Evolutionary conservation across 2,888 invertebrate species (phyloP).

Genomic region (Caenorhabditis drosophilae): DNA sequence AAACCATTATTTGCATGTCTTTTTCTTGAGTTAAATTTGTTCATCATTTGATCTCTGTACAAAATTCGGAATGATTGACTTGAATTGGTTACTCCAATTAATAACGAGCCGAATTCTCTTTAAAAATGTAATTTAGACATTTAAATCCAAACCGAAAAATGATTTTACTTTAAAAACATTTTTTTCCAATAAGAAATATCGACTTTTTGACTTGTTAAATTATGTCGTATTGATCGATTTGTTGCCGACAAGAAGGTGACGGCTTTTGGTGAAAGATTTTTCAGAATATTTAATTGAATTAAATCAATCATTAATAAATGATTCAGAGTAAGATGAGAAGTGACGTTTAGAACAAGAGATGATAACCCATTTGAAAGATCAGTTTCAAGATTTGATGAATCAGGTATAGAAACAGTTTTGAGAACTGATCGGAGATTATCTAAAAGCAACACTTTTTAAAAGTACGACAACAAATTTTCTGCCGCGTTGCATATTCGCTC

Average conservation of each 20-base stretch:
- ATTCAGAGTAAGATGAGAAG: conserved; percentile 9
- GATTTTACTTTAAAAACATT: conserved; percentile 1
- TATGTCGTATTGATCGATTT: conserved; percentile 1
- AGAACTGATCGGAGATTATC: conserved; percentile 20
- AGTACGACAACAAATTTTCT: too few species aligned
- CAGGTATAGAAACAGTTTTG: conserved; percentile 13
- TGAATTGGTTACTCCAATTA: conserved; percentile 14
- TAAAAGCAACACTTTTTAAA: too few species aligned
- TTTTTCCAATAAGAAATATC: conserved; percentile 28
- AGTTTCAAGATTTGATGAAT: conserved; percentile 6
- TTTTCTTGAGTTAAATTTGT: too few species aligned
- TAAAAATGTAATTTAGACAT: background rate
- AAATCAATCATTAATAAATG: conserved; percentile 16
- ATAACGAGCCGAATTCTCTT: conserved; percentile 16
- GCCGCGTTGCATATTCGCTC: too few species aligned
- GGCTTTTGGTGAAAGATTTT: background rate
- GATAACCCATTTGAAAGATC: conserved; percentile 8
- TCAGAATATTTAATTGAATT: conserved; percentile 13
- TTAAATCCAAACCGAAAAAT: background rate
- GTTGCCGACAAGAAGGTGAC: conserved; percentile 6
- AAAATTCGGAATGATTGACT: too few species aligned
- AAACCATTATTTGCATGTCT: too few species aligned
- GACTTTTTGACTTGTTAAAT: conserved; percentile 9
- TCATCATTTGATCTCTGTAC: too few species aligned
- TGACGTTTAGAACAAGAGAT: conserved; percentile 9